phyloP scores from a whole-genome alignment of 2,888 invertebrate species.

The Odontocolon sp. region DNA sequence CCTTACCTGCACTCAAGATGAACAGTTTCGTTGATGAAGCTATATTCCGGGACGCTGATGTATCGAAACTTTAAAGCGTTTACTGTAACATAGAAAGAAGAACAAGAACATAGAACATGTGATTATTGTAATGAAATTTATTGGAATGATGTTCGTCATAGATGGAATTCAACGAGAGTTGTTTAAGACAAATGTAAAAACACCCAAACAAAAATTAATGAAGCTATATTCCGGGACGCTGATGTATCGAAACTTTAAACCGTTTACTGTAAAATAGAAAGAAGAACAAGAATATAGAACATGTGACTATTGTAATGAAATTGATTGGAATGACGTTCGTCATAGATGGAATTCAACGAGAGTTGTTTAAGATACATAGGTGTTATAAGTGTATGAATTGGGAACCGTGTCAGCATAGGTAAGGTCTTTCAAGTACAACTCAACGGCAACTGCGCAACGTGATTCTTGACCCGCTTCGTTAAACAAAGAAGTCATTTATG shows the following conservation, averaged over 20 bases:
- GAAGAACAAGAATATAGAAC: constrained; percentile 56
- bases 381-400: no score
- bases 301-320: no score
- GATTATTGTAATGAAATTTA: no score
- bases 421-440: constrained; percentile 1
- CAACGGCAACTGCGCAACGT: constrained; percentile 14
- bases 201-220: constrained; percentile 69
- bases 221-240: constrained; percentile 80
- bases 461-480: constrained; percentile 54
- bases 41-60: constrained; percentile 80
- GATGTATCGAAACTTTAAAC: constrained; percentile 79
- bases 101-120: no score
- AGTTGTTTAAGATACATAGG: not conserved
- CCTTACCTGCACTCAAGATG: constrained; percentile 81
- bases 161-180: no score
- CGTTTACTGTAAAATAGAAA: constrained; percentile 78
- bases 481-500: constrained; percentile 50
- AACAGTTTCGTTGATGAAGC: constrained; percentile 79
- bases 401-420: no score
- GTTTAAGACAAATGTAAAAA: not conserved
- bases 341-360: no score
- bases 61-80: constrained; percentile 79
- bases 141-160: no score
- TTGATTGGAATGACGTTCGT: no score
- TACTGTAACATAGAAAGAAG: constrained; percentile 78